phyloP scores from a whole-genome alignment of 2,888 invertebrate species.

The Tolmerus cingulatus region DNA sequence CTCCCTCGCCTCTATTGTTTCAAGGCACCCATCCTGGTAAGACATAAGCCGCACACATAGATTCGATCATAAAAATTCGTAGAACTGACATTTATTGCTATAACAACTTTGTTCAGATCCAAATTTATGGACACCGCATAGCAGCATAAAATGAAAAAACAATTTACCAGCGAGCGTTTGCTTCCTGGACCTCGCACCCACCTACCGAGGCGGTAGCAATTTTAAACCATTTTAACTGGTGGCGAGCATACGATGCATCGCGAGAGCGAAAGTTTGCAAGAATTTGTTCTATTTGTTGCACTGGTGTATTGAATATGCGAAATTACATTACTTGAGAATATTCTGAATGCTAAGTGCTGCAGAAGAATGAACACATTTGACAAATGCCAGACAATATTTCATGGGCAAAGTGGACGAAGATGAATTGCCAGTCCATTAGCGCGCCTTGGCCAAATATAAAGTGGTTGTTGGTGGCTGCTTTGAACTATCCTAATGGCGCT shows the following conservation, averaged over 20 bases:
- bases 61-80: background rate
- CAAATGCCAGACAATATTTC: conserved; percentile 15
- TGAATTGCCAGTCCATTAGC: conserved; percentile 5
- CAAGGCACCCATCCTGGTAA: background rate
- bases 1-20: background rate
- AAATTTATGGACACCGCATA: background rate
- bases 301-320: background rate
- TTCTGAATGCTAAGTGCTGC: background rate
- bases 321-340: background rate
- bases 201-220: background rate
- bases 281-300: background rate
- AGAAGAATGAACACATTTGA: background rate
- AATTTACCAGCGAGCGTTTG: background rate
- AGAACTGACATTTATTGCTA: background rate
- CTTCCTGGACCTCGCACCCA: background rate
- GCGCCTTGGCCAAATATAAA: background rate
- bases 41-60: background rate
- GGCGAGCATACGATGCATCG: background rate
- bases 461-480: background rate
- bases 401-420: background rate
- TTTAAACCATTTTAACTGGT: background rate
- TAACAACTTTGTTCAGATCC: background rate
- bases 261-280: background rate
- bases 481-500: background rate
- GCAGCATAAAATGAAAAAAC: background rate